A percentile compares a stretch with the other conserved stretches of the same genome.
Evolutionary conservation across 2,113 vertebrate genomes (phyloP).

Genomic region (Rhinoderma darwinii): DNA sequence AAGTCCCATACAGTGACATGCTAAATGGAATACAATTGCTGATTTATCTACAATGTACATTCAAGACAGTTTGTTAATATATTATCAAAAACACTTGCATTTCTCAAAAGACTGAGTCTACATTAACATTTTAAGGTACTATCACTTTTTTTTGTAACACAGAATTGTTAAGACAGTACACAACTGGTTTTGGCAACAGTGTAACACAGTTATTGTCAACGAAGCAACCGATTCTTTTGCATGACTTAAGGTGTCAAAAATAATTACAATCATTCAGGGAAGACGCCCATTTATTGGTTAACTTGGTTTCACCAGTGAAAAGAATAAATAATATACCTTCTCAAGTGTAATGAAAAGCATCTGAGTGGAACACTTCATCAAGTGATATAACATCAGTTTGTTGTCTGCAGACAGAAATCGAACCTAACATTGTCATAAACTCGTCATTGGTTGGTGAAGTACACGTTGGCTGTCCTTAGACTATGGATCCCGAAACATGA

Average conservation of each 20-base stretch:
- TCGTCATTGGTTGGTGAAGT: background rate
- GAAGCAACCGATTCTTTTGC: slow-evolving; percentile 36
- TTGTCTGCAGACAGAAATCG: slow-evolving; percentile 10
- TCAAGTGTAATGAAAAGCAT: slow-evolving; percentile 37
- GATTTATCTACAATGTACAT: slow-evolving; percentile 52
- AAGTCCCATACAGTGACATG: slow-evolving; percentile 48
- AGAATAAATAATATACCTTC: slow-evolving; percentile 44
- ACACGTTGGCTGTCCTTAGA: slow-evolving; percentile 17
- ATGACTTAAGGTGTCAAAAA: slow-evolving; percentile 50
- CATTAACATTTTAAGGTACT: slow-evolving; percentile 37
- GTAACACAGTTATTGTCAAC: slow-evolving; percentile 39
- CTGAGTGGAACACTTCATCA: slow-evolving; percentile 28
- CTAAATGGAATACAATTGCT: slow-evolving; percentile 35
- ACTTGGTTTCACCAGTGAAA: slow-evolving; percentile 34
- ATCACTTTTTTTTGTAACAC: slow-evolving; percentile 41
- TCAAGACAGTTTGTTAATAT: slow-evolving; percentile 41
- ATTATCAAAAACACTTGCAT: slow-evolving; percentile 51
- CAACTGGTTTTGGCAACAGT: slow-evolving; percentile 53
- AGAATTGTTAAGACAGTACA: slow-evolving; percentile 46
- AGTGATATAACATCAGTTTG: slow-evolving; percentile 40
- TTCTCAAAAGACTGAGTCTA: slow-evolving; percentile 44
- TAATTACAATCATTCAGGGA: slow-evolving; percentile 53
- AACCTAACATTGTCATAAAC: background rate
- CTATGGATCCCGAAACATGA: background rate
- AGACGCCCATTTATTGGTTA: slow-evolving; percentile 55